Evolutionary conservation across 2,113 vertebrate species (phyloP).

Genomic region (Ctenodactylus gundi): DNA sequence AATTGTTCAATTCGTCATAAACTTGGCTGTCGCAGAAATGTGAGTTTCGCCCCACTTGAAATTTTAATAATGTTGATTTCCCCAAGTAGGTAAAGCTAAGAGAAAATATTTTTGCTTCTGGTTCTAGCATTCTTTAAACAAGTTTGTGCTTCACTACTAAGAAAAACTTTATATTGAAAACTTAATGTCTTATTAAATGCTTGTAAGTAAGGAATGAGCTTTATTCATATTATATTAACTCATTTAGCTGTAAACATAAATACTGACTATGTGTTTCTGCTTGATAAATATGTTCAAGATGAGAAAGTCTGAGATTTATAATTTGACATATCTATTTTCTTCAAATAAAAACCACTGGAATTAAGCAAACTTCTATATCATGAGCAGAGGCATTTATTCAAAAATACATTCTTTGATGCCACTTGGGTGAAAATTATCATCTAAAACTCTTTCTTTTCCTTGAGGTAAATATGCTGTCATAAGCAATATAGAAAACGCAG

Average conservation of each 20-base stretch:
- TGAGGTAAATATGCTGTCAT: constrained; percentile 41
- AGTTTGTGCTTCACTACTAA: not conserved
- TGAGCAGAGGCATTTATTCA: not conserved
- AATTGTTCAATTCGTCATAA: not conserved
- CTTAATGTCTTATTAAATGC: not conserved
- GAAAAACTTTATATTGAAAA: not conserved
- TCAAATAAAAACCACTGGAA: not conserved
- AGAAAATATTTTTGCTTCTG: not conserved
- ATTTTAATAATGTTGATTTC: not conserved
- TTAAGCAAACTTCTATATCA: not conserved
- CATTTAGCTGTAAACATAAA: not conserved
- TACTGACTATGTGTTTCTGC: not conserved
- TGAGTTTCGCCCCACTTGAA: not conserved
- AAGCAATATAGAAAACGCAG: not conserved
- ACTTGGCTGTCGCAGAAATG: not conserved
- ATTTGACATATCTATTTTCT: constrained; percentile 7
- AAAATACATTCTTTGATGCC: constrained; percentile 9
- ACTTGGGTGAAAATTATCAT: constrained; percentile 28
- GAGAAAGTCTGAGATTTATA: not conserved
- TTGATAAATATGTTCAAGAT: not conserved
- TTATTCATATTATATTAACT: not conserved
- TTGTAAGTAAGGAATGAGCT: not conserved
- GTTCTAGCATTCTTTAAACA: not conserved
- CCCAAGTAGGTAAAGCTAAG: not conserved
- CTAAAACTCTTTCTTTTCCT: constrained; percentile 9